Evolutionary conservation across 2,113 vertebrate genomes (phyloP), one percentile per base, ranked within the genome.

Genomic region (Pelusios castaneus): DNA sequence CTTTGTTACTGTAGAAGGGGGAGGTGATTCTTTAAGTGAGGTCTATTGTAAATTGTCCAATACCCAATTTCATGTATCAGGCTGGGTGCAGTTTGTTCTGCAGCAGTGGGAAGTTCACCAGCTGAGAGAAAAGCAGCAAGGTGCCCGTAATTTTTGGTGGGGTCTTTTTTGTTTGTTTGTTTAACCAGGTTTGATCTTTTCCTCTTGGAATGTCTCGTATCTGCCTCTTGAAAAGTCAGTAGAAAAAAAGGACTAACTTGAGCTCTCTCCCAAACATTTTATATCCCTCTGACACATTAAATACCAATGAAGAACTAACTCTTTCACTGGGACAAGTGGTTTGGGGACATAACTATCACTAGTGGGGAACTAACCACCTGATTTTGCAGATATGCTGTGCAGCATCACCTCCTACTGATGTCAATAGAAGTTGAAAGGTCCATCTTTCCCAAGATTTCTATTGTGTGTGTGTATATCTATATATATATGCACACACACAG

Each of bases 21-120:
- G 43, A 90, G 55, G 56, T 63, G 55, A 80, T 78, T 76, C 19
- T 89, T 96, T 17, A 94, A 96, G 81, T 83, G 67, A 73, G 75
- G 84, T 0, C 85, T 0, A 43, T 8, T 80, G 56, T 67, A 90
- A 38, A 17, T 85, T 73, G 89, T 85, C 49, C 16, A 82, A 80
- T 88, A 41, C 43, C 78, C 47, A 27, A 41, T 45, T 45, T 77
- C 75, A 93, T 85, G 87, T 83, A 93, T 31, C 34, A 43, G 83
- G 19, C 5, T 67, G 8, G 77, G 55, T 52, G 51, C 41, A 58
- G 31, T 27, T 52, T 94, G 41, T 87, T 1, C 88, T 76, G 85
- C 87, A 80, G 56, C 91, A 94, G 75, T 19, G 29, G 25, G 1
- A 31, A 22, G 8, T 80, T 86, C 80, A 77, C 22, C 10, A 70